Percentiles rank a stretch among this genome's conserved stretches.
These are phyloP conservation scores for Fragum whitleyi DNA, from an alignment of 2,888 invertebrate species.

Conservation along the genomic window DNA sequence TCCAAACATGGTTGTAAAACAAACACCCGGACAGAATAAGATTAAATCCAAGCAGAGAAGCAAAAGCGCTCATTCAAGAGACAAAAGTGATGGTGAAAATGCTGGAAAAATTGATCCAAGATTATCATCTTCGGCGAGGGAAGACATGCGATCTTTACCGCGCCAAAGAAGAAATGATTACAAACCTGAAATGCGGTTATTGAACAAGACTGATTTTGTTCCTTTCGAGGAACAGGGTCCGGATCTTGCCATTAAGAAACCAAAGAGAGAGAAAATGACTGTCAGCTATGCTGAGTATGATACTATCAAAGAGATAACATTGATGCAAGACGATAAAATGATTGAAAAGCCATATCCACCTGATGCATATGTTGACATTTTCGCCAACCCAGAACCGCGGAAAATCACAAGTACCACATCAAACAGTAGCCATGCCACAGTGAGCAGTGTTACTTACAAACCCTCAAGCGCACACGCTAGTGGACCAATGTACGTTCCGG, in stretches of 20 bases:
- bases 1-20: background rate
- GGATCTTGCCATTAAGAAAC: conserved; percentile 10
- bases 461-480: conserved; percentile 47
- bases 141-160: conserved; percentile 12
- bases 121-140: conserved; percentile 39
- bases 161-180: background rate
- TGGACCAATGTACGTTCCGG: conserved; percentile 35
- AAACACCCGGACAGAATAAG: background rate
- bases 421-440: conserved; percentile 8
- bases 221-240: conserved; percentile 52
- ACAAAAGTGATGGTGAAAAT: background rate
- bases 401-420: background rate
- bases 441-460: conserved; percentile 50
- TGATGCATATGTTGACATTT: conserved; percentile 9
- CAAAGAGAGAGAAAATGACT: conserved; percentile 18
- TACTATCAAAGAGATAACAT: conserved; percentile 54
- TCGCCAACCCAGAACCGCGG: background rate
- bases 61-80: conserved; percentile 7
- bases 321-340: conserved; percentile 18
- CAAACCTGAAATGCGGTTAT: conserved; percentile 2
- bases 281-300: conserved; percentile 53
- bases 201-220: conserved; percentile 31
- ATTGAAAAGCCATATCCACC: background rate
- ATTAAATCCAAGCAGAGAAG: background rate
- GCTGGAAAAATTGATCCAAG: background rate